phyloP scores from a whole-genome alignment of 2,888 invertebrate genomes.

The Drosophila gaucha region DNA sequence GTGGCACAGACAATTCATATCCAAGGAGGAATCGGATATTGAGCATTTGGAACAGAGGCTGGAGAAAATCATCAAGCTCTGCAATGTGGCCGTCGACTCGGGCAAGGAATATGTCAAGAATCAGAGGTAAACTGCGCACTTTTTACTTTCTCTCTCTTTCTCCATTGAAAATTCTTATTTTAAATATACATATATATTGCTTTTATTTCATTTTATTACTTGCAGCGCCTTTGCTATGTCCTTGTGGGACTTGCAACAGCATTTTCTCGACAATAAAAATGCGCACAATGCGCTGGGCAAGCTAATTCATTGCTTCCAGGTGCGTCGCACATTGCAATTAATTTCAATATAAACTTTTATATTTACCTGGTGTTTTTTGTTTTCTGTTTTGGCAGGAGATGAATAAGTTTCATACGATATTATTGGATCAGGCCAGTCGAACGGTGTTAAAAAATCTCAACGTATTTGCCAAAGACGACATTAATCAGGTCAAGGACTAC shows the following conservation, averaged over 20 bases:
- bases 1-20: slow-evolving; percentile 90
- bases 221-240: slow-evolving; percentile 92
- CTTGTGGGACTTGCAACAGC: slow-evolving; percentile 94
- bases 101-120: slow-evolving; percentile 96
- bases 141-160: neutral
- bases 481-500: slow-evolving; percentile 95
- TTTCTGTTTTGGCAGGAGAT: slow-evolving; percentile 88
- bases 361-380: neutral
- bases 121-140: slow-evolving; percentile 89
- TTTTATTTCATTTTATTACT: slow-evolving; percentile 42
- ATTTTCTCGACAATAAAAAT: slow-evolving; percentile 93
- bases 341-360: neutral
- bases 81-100: slow-evolving; percentile 94
- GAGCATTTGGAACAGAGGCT: slow-evolving; percentile 94
- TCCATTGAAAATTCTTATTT: slow-evolving; percentile 1
- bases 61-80: slow-evolving; percentile 96
- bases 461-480: slow-evolving; percentile 95
- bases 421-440: slow-evolving; percentile 96
- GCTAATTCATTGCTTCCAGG: slow-evolving; percentile 90
- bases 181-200: slow-evolving; percentile 12
- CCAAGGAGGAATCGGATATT: slow-evolving; percentile 94
- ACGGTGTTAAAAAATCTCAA: slow-evolving; percentile 95
- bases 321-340: slow-evolving; percentile 43
- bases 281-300: slow-evolving; percentile 92
- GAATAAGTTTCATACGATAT: slow-evolving; percentile 95